Base-by-base conservation (phyloP, 1,140 invertebrate genomes). In the Halictus rubicundus region DNA sequence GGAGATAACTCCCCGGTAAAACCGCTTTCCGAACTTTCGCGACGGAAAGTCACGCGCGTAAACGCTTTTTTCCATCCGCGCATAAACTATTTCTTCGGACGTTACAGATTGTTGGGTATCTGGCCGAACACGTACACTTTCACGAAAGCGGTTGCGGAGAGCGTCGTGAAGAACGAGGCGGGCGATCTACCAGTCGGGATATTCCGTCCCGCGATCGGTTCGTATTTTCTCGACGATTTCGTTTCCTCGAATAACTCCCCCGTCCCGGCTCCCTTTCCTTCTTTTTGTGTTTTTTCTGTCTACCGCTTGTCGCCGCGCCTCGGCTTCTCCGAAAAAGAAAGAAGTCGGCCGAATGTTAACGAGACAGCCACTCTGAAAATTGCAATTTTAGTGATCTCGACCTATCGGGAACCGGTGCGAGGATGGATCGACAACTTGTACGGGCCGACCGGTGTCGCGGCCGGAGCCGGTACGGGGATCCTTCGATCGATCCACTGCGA, bases 381-480 rank as follows among this genome's bases (percentile, higher is more conserved):
- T 21, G 16, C 63, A 39, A 54, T 91, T 91, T 21, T 84, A 94
- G 94, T 95, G 27, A 93, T 94, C 68, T 93, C 94, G 0, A 94
- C 94, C 12, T 93, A 92, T 60, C 90, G 92, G 71, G 94, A 95
- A 85, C 94, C 94, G 57, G 80, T 94, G 27, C 82, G 87, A 52
- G 95, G 95, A 49, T 97, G 96, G 96, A 97, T 98, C 57, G 98
- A 99, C 90, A 99, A 98, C 88, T 94, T 98, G 89, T 98, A 98
- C 90, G 98, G 98, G 52, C 97, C 97, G 6, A 97, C 97, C 75
- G 97, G 96, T 61, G 93, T 96, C 12, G 94, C 96, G 37, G 95
- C 96, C 27, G 96, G 95, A 21, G 95, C 95, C 39, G 96, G 96
- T 8, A 95, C 96, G 52, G 97, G 97, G 27, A 93, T 98, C 1